Evolutionary conservation across 2,113 vertebrate species (phyloP).

Genomic region (Labeo rohita): DNA sequence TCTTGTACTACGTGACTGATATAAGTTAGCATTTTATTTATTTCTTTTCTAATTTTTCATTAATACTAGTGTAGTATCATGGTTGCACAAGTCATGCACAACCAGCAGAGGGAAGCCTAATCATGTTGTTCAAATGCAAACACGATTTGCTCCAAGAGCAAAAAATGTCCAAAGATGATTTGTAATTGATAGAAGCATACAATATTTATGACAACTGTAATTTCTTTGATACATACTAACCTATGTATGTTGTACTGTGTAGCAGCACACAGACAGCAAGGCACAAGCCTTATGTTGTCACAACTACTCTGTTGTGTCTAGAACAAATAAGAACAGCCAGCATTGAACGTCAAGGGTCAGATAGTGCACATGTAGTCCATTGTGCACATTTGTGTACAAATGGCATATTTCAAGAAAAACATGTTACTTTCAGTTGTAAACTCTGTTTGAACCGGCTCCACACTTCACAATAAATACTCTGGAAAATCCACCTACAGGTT

Average conservation of each 20-base stretch:
- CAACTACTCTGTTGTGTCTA: neutral
- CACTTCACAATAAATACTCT: neutral
- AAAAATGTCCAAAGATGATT: neutral
- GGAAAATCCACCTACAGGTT: neutral
- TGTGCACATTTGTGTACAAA: neutral
- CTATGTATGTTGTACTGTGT: neutral
- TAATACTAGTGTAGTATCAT: neutral
- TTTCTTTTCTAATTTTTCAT: neutral
- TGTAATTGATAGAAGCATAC: neutral
- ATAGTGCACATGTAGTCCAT: neutral
- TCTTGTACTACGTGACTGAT: neutral
- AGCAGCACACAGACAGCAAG: neutral
- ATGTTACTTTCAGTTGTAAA: neutral
- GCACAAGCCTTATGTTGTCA: neutral
- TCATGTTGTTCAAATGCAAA: neutral
- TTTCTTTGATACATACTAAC: neutral
- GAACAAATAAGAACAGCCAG: neutral
- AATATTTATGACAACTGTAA: neutral
- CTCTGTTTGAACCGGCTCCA: neutral
- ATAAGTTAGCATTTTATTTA: neutral
- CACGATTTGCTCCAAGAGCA: neutral
- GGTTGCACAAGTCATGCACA: neutral
- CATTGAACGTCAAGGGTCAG: neutral
- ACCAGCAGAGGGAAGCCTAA: slow-evolving; percentile 51
- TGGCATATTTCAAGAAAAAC: slow-evolving; percentile 1